Evolutionary conservation across 2,888 invertebrate genomes (phyloP), one percentile per base, ranked within the genome.

Genomic region (Anaspis maculata): DNA sequence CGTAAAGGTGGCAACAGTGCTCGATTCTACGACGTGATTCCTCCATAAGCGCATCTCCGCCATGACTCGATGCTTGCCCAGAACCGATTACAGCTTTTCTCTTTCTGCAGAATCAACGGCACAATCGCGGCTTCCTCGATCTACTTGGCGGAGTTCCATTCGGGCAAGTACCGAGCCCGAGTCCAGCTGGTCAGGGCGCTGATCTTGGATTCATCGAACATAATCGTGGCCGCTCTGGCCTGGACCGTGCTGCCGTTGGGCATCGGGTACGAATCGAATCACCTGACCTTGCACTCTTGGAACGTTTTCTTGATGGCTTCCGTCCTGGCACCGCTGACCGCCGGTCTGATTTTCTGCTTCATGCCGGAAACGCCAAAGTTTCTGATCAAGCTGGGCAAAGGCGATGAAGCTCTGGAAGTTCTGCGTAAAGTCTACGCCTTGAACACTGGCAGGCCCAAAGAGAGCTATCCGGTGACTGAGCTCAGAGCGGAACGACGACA

Each of bases 341-440:
- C 78, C 0, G 40, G 78, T 19, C 9, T 10, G 10, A 7, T 7
- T 24, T 11, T 24, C 25, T 10, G 4, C 12, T 68, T 70, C 37
- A 66, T 78, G 33, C 80, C 82, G 0, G 83, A 84, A 57, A 83
- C 81, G 52, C 83, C 83, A 5, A 81, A 81, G 59, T 83, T 79
- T 57, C 67, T 82, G 2, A 75, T 83, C 70, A 72, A 77, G 2
- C 68, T 75, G 29, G 76, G 78, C 2, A 64, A 72, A 13, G 74
- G 74, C 33, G 69, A 72, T 3, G 76, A 79, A 46, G 80, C 81
- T 0, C 50, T 81, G 48, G 49, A 59, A 2, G 69, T 79, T 3
- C 74, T 81, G 43, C 64, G 64, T 37, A 68, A 51, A 37, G 77
- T 85, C 14, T 83, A 76, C 54, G 52, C 64, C 0, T 51, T 71